phyloP scores from a whole-genome alignment of 2,113 vertebrate species.

The Rhabdornis inornatus region DNA sequence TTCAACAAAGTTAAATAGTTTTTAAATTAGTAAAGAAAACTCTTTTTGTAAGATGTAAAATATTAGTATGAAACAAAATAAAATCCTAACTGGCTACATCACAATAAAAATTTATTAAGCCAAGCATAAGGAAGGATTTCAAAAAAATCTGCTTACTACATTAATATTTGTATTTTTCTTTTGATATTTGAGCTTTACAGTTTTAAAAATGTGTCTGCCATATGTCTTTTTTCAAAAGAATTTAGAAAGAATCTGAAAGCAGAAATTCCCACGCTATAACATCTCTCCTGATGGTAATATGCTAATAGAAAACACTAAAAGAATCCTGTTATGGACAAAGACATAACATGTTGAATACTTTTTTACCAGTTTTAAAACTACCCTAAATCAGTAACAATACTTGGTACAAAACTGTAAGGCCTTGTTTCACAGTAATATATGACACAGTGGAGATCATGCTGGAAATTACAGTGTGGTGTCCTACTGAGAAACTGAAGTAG shows the following conservation, averaged over 20 bases:
- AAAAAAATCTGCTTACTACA: not conserved
- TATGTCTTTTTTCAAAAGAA: not conserved
- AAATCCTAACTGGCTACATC: not conserved
- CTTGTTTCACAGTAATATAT: not conserved
- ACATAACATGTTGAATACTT: not conserved
- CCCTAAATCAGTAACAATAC: not conserved
- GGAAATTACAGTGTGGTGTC: not conserved
- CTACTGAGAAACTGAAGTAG: not conserved
- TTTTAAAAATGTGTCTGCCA: not conserved
- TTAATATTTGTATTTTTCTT: not conserved
- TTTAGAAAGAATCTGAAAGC: not conserved
- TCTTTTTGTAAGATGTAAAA: not conserved
- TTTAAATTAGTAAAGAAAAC: not conserved
- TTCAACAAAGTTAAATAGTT: not conserved
- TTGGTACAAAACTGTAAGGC: not conserved
- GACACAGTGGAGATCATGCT: not conserved
- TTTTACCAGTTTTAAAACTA: not conserved
- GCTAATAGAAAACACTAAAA: constrained; percentile 1
- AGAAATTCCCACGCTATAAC: not conserved
- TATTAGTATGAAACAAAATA: not conserved
- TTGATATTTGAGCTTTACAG: not conserved
- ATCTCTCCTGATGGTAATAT: not conserved
- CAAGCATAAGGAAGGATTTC: not conserved
- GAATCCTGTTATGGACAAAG: not conserved
- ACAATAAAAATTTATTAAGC: not conserved